Evolutionary conservation across 1,140 invertebrate species (phyloP), one percentile per base, ranked within the genome.

Genomic region (Polyergus mexicanus): DNA sequence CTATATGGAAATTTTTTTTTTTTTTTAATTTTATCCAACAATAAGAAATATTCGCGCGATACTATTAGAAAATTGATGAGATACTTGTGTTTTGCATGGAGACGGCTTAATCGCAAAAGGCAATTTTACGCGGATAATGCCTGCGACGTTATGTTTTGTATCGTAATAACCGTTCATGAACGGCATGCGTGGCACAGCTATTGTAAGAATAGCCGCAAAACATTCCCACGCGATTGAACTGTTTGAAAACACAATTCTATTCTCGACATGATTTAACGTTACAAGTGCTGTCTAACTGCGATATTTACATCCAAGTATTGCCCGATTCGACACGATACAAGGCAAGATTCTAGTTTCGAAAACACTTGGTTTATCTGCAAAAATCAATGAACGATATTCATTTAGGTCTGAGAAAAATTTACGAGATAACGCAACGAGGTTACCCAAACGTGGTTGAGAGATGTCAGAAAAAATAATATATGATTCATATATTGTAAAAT

Each of bases 191-290:
- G n/a, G 6, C 25, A 3, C 41, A 41, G 54, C 78, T 44, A 81
- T 71, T 72, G 78, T 60, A 72, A 81, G 78, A 72, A 81, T 72
- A 19, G 19, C 19, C 25, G 78, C 78, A 81, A 81, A 81, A 60
- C 78, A 81, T 81, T 81, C 78, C 35, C 54, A 38, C 71, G 44
- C 38, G 78, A 81, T 72, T 81, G 66, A 81, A 47, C 51, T 58
- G 78, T 81, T 81, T 81, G 66, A 81, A 72, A 81, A 81, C 54
- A 72, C 54, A 81, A 32, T 72, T 72, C 78, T 60, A 58, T 81
- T 81, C 66, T 58, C 78, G 19, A 47, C 35, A 38, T 68, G 66
- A 81, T 81, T 81, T 81, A 81, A 60, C 35, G 66, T 66, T 56
- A 28, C 25, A 58, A 81, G 13, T 41, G 35, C 65, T 25, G 77